Base-by-base conservation (phyloP, 2,797 vertebrate species). In the Martes flavigula region DNA sequence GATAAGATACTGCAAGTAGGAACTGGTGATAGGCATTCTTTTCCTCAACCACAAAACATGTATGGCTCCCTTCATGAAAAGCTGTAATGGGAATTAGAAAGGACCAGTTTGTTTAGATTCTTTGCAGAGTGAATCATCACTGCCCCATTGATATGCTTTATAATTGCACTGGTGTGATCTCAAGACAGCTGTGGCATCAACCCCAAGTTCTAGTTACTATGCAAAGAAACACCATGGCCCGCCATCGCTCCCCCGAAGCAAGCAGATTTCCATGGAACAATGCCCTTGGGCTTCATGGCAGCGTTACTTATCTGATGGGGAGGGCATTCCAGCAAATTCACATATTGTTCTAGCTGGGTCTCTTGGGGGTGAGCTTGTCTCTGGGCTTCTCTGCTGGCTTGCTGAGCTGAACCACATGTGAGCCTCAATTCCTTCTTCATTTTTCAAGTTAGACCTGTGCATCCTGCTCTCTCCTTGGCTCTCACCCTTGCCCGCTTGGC, bases 81-180 rank as follows among this genome's bases (percentile, higher is more conserved):
- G 64, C n/a, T 38, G 3, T 79, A 15, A 32, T 64, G 83, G 83
- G 40, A 89, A 27, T 93, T 72, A 70, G 51, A 81, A 91, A 54
- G 70, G 62, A 89, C 58, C 35, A 8, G 82, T 86, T 79, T 79
- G 78, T 90, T 86, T 91, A 87, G 94, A 91, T 86, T 91, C 81
- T 93, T 90, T 91, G 70, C 54, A 40, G 75, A 82, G n/a, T 77
- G 70, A 97, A 78, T 96, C 95, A 62, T 96, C 95, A 62, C 58
- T 43, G 68, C 93, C 43, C 43, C 32, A 40, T 51, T 78, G 84
- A 82, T 94, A 25, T 15, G 60, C 90, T 94, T 91, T 91, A 11
- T 77, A 93, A 79, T 30, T 48, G 38, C 58, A 66, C 13, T 60
- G 32, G 35, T 82, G 40, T 90, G 27, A 84, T 87, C 90, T 81